Percentiles rank a stretch among this genome's conserved stretches.
phyloP scores from a whole-genome alignment of 2,888 invertebrate species.

The Anorthoa munda region DNA sequence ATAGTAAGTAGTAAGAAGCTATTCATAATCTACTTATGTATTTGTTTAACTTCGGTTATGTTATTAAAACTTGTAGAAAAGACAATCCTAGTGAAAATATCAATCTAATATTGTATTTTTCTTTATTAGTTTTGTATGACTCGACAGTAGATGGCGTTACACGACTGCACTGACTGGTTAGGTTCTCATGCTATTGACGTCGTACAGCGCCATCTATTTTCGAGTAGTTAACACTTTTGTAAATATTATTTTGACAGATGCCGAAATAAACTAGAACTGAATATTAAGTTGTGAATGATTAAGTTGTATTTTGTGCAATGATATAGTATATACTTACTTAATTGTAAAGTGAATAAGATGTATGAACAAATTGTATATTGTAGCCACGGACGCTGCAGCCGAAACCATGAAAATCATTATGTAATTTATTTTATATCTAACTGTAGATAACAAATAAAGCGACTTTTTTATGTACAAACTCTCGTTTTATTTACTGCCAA shows the following conservation, averaged over 20 bases:
- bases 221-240: slow-evolving; percentile 57
- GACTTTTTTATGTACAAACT: slow-evolving; percentile 88
- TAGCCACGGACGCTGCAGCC: slow-evolving; percentile 81
- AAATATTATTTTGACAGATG: slow-evolving; percentile 64
- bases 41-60: slow-evolving; percentile 63
- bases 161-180: slow-evolving; percentile 10
- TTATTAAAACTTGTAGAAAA: slow-evolving; percentile 65
- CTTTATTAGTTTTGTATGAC: slow-evolving; percentile 55
- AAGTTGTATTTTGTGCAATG: slow-evolving; percentile 70
- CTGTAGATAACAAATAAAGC: slow-evolving; percentile 90
- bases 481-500: slow-evolving; percentile 34
- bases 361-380: slow-evolving; percentile 75
- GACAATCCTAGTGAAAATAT: slow-evolving; percentile 66
- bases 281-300: slow-evolving; percentile 51
- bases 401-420: slow-evolving; percentile 81
- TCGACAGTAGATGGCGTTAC: slow-evolving; percentile 55
- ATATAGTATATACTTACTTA: slow-evolving; percentile 63
- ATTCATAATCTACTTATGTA: slow-evolving; percentile 59
- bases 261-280: slow-evolving; percentile 61
- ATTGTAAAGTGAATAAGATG: slow-evolving; percentile 68
- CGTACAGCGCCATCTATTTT: slow-evolving; percentile 57
- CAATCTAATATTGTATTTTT: slow-evolving; percentile 58
- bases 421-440: slow-evolving; percentile 91
- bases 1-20: slow-evolving; percentile 61
- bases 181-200: slow-evolving; percentile 14